phyloP scores from a whole-genome alignment of 2,888 invertebrate genomes.

The Phymatocera aterrima region DNA sequence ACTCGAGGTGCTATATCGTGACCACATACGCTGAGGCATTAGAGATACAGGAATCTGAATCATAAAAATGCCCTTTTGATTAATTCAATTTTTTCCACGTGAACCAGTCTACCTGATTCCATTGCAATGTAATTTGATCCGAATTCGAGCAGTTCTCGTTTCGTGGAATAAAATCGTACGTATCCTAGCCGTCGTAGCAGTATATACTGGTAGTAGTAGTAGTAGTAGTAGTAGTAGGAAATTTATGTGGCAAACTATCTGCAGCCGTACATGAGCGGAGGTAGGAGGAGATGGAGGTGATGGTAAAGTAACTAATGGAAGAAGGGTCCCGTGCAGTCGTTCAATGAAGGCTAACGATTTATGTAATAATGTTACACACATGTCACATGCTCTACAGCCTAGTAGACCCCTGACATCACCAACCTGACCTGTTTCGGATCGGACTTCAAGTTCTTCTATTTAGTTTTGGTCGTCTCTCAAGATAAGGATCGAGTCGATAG shows the following conservation, averaged over 20 bases:
- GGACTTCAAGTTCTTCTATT: slow-evolving; percentile 25
- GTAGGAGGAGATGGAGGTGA: slow-evolving; percentile 43
- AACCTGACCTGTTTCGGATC: slow-evolving; percentile 36
- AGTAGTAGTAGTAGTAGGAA: slow-evolving; percentile 15
- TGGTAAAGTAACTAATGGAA: slow-evolving; percentile 54
- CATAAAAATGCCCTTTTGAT: not conserved
- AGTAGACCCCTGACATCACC: slow-evolving; percentile 28
- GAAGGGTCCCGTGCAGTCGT: slow-evolving; percentile 62
- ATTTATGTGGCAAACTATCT: slow-evolving; percentile 37
- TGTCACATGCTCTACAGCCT: slow-evolving; percentile 33
- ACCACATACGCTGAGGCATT: not conserved
- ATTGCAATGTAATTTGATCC: not conserved
- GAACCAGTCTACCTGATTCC: no score
- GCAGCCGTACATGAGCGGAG: slow-evolving; percentile 37
- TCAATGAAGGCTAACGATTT: slow-evolving; percentile 70
- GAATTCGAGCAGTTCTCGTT: not conserved
- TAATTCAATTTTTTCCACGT: not conserved
- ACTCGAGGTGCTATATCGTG: not conserved
- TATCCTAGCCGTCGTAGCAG: not conserved
- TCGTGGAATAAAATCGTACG: not conserved
- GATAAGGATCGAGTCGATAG: slow-evolving; percentile 1
- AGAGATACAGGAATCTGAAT: not conserved
- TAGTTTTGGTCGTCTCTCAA: not conserved
- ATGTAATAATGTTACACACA: slow-evolving; percentile 64
- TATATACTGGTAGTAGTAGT: no score